Percentiles rank a stretch among this genome's conserved stretches.
phyloP scores from a whole-genome alignment of 2,888 invertebrate genomes.

The Agrypnus murinus region DNA sequence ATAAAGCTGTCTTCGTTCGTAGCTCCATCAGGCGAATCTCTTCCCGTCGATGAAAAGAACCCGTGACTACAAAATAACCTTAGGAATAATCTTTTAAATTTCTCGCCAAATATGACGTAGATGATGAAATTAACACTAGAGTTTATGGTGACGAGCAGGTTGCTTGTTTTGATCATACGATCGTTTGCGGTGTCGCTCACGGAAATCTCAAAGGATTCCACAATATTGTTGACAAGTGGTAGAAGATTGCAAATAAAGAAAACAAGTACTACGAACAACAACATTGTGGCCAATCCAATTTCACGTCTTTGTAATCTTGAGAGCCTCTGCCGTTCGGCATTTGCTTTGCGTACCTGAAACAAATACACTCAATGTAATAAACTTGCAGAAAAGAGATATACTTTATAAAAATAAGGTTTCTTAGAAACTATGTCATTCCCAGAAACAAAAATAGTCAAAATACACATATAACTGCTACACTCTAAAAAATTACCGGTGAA shows the following conservation, averaged over 20 bases:
- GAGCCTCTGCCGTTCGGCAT: slow-evolving; percentile 90
- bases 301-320: slow-evolving; percentile 93
- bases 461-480: no score
- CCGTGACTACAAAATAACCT: slow-evolving; percentile 83
- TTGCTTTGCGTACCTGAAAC: slow-evolving; percentile 86
- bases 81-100: slow-evolving; percentile 92
- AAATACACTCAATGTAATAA: neutral
- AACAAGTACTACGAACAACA: slow-evolving; percentile 94
- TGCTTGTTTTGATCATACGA: slow-evolving; percentile 80
- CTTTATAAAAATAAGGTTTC: no score
- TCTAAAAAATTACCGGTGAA: no score
- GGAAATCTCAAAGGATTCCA: slow-evolving; percentile 84
- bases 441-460: no score
- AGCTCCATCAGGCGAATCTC: slow-evolving; percentile 81
- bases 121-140: slow-evolving; percentile 98
- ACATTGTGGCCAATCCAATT: slow-evolving; percentile 95
- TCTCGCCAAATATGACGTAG: slow-evolving; percentile 98
- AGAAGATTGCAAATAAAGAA: slow-evolving; percentile 95
- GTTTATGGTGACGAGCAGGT: slow-evolving; percentile 96
- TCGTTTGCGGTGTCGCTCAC: slow-evolving; percentile 69
- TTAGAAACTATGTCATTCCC: no score
- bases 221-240: slow-evolving; percentile 89
- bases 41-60: slow-evolving; percentile 71
- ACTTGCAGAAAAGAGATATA: no score
- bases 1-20: slow-evolving; percentile 89